Conservation (phyloP, 2,888 invertebrate species). For the Amblyjoppa proteus region DNA sequence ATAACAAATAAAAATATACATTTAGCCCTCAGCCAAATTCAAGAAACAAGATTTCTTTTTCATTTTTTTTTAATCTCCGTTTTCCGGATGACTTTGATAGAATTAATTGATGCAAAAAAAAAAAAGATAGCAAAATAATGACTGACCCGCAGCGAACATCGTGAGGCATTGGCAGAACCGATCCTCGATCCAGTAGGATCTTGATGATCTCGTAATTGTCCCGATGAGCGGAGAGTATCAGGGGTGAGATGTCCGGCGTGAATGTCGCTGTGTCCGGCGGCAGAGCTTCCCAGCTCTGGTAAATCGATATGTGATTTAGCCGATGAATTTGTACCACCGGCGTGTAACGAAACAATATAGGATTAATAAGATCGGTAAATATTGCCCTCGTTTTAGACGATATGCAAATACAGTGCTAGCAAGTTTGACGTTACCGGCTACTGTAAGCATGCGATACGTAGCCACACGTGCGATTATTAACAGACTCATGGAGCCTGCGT, state of each 20-base stretch:
- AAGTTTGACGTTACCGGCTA: not conserved
- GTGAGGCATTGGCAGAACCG: constrained; percentile 96
- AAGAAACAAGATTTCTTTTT: not conserved
- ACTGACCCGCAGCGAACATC: constrained; percentile 90
- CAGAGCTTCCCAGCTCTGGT: constrained; percentile 96
- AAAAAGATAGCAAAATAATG: constrained; percentile 13
- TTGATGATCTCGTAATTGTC: constrained; percentile 99
- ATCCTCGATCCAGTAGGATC: constrained; percentile 97
- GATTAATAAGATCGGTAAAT: constrained; percentile 7
- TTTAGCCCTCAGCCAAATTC: not conserved
- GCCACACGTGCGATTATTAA: not conserved
- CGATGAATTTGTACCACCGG: not conserved
- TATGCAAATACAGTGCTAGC: not conserved
- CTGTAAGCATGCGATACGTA: not conserved
- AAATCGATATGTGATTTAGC: constrained; percentile 61
- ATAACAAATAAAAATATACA: not conserved
- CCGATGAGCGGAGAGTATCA: constrained; percentile 98
- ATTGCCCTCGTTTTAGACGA: not conserved
- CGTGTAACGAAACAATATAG: constrained; percentile 5
- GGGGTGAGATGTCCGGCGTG: constrained; percentile 98
- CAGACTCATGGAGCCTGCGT: constrained; percentile 17
- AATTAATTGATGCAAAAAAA: not conserved
- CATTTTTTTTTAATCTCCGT: not conserved
- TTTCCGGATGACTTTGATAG: too few species aligned
- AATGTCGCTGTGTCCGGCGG: constrained; percentile 97